Evolutionary conservation across 1,140 invertebrate species (phyloP).

Genomic region (Drosophila leontia): DNA sequence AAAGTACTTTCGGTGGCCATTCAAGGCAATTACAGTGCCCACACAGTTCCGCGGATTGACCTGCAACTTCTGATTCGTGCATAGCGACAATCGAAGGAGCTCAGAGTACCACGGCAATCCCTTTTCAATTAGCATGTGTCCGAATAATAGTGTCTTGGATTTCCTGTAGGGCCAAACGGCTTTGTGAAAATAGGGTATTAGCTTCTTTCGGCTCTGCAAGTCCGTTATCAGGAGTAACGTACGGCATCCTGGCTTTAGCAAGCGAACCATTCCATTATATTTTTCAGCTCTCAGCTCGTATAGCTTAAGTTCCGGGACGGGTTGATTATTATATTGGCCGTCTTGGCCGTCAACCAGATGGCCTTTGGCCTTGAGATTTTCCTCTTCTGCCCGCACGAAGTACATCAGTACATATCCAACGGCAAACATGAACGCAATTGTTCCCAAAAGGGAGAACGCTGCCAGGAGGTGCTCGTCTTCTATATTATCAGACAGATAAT

Average conservation of each 20-base stretch:
- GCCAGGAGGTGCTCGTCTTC: slow-evolving; percentile 93
- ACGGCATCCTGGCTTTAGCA: slow-evolving; percentile 97
- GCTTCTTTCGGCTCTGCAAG: slow-evolving; percentile 92
- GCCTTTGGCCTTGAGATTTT: slow-evolving; percentile 88
- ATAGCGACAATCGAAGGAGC: slow-evolving; percentile 93
- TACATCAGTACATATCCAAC: slow-evolving; percentile 96
- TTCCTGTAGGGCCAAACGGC: slow-evolving; percentile 97
- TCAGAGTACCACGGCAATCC: slow-evolving; percentile 97
- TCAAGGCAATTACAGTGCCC: slow-evolving; percentile 97
- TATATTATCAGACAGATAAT: slow-evolving; percentile 90
- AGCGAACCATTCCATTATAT: slow-evolving; percentile 96
- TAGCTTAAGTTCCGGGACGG: slow-evolving; percentile 89
- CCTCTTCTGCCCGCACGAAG: slow-evolving; percentile 93
- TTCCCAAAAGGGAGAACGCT: slow-evolving; percentile 92
- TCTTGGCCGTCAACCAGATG: slow-evolving; percentile 77
- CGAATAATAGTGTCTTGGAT: slow-evolving; percentile 97
- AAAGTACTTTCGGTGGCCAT: slow-evolving; percentile 98
- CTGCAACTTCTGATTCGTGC: slow-evolving; percentile 92
- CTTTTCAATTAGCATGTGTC: slow-evolving; percentile 95
- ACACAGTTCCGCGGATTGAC: slow-evolving; percentile 99
- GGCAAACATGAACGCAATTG: slow-evolving; percentile 91
- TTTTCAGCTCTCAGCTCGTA: slow-evolving; percentile 97
- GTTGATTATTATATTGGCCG: slow-evolving; percentile 37
- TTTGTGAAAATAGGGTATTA: slow-evolving; percentile 96
- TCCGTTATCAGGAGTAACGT: slow-evolving; percentile 97